Evolutionary conservation across 2,113 vertebrate species (phyloP), one percentile per base, ranked within the genome.

Genomic region (Aspidoscelis tigris): DNA sequence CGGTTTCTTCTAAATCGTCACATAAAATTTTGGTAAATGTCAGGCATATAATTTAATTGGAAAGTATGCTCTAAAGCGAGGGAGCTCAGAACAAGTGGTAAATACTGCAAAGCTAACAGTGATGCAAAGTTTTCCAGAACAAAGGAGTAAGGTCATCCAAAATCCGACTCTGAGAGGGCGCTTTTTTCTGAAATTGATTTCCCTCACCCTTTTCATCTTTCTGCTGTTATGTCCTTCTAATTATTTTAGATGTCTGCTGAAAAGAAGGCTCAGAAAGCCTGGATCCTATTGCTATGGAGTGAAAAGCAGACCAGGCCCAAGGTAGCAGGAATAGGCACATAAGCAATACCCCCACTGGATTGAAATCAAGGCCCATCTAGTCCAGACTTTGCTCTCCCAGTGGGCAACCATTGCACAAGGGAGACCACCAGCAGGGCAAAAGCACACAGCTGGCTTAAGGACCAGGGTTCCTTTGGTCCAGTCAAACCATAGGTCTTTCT

Each of bases 11-110:
- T 88, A 91, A 96, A 95, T 89, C 85, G 88, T 92, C 95, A 91
- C 92, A 96, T 93, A 64, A 87, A 94, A 92, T 90, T 86, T 90
- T 94, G 93, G 94, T 93, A 95, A 95, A 95, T 94, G 94, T 96
- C 96, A 96, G 93, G 89, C 33, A 66, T 82, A 93, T 92, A 94
- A 94, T 92, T 95, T 94, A 92, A 93, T 91, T 88, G 90, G 94
- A 93, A 91, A 91, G 24, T 73, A 50, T 43, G 3, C 78, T 93
- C 92, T 89, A 92, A 76, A 87, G 90, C 88, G 88, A 53, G 41
- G 76, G 88, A 92, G 79, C 70, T 7, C 0, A 0, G 80, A 74
- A 78, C 64, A 84, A 47, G 81, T n/a, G 64, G 71, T 58, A 86
- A 88, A 89, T 82, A 90, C 4, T 50, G 83, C 78, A 72, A 41